phyloP scores from a whole-genome alignment of 2,888 invertebrate genomes.

The Lithodes maja region DNA sequence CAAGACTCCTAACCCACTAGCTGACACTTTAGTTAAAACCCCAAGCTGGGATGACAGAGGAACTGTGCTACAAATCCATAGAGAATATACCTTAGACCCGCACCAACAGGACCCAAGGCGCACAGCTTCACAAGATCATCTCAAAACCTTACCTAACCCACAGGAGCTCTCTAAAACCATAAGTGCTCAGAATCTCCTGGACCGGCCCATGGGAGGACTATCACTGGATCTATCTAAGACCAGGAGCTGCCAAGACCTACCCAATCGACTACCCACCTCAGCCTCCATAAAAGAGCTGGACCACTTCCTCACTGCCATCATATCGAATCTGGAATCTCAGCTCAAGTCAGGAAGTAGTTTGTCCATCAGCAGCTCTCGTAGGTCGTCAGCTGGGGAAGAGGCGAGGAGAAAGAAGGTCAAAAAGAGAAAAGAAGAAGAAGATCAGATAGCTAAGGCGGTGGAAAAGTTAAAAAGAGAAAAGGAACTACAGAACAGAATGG shows the following conservation, averaged over 20 bases:
- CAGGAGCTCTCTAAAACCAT: constrained; percentile 1
- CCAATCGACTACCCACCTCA: constrained; percentile 37
- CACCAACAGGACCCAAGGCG: background rate
- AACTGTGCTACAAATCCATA: background rate
- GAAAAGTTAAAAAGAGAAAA: background rate
- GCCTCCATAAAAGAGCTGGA: constrained; percentile 54
- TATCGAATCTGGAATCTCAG: constrained; percentile 45
- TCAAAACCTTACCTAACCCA: background rate
- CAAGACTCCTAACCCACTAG: background rate
- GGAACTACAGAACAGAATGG: background rate
- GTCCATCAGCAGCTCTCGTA: background rate
- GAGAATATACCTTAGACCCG: background rate
- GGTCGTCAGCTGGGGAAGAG: constrained; percentile 4
- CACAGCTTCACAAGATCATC: background rate
- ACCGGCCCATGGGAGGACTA: background rate
- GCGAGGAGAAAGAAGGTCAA: constrained; percentile 34
- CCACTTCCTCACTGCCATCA: constrained; percentile 57
- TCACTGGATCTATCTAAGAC: background rate
- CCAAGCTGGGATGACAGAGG: background rate
- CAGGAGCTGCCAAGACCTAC: constrained; percentile 42
- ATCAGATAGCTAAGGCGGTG: background rate
- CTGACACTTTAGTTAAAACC: background rate
- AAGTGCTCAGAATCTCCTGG: constrained; percentile 13
- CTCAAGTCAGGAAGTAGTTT: constrained; percentile 37
- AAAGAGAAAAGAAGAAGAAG: constrained; percentile 39